These are phyloP conservation scores for Netelia melanura DNA, from an alignment of 2,888 invertebrate genomes.

Conservation along the genomic window DNA sequence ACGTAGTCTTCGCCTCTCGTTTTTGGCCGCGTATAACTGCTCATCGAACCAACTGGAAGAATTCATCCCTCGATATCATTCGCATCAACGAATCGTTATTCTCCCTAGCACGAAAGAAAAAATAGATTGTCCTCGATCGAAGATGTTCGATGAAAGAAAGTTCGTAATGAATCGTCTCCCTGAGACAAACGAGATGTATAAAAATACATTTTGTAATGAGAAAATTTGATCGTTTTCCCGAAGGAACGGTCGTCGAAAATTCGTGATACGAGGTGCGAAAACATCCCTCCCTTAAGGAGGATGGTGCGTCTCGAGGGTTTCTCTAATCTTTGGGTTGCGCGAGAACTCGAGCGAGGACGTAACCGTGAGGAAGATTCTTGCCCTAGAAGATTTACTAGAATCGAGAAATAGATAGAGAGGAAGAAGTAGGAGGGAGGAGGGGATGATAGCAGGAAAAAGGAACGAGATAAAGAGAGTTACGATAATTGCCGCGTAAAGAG, in stretches of 20 bases:
- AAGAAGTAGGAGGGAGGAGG: conserved; percentile 54
- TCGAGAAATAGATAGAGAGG: conserved; percentile 6
- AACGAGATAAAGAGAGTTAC: conserved; percentile 80
- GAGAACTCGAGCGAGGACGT: conserved; percentile 11
- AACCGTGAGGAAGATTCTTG: conserved; percentile 28
- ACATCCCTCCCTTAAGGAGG: conserved; percentile 64
- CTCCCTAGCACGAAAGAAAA: neutral
- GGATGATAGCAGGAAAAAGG: conserved; percentile 17
- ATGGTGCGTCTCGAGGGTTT: conserved; percentile 53
- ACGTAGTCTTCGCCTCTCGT: conserved; percentile 10
- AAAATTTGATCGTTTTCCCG: neutral
- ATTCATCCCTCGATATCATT: neutral
- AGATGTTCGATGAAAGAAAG: too few species aligned
- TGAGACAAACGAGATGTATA: too few species aligned
- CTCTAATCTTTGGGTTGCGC: conserved; percentile 13
- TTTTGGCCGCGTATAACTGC: neutral
- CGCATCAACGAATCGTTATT: conserved; percentile 23
- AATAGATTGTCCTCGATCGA: neutral
- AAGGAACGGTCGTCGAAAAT: conserved; percentile 28
- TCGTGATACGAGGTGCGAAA: conserved; percentile 67
- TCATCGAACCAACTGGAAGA: conserved; percentile 28
- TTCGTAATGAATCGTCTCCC: too few species aligned
- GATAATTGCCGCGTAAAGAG: conserved; percentile 77
- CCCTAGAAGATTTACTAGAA: conserved; percentile 64
- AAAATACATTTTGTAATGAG: too few species aligned